These are phyloP conservation scores for Nycticebus coucang DNA, from an alignment of 2,113 vertebrate species.

Conservation along the genomic window DNA sequence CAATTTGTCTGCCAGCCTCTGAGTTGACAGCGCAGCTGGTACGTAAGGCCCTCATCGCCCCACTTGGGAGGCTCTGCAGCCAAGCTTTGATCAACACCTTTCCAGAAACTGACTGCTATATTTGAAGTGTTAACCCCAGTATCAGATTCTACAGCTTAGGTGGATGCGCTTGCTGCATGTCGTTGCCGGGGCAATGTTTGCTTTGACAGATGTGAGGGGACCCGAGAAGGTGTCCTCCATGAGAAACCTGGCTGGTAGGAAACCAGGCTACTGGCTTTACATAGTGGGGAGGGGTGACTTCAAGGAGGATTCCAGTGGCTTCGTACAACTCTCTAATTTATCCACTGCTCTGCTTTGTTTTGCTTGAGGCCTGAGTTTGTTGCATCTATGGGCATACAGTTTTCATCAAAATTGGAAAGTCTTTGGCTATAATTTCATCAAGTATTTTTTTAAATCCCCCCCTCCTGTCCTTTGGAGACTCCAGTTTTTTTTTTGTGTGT, in stretches of 20 bases:
- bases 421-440: not conserved
- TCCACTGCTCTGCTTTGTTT: not conserved
- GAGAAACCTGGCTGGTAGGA: not conserved
- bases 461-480: not conserved
- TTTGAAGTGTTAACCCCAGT: not conserved
- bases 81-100: not conserved
- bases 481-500: not conserved
- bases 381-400: not conserved
- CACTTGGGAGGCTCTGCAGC: not conserved
- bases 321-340: not conserved
- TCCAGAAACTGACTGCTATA: not conserved
- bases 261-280: not conserved
- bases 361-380: not conserved
- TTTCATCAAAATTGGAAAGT: not conserved
- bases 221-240: not conserved
- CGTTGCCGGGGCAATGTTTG: not conserved
- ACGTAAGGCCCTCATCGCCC: not conserved
- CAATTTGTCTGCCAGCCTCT: not conserved
- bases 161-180: not conserved
- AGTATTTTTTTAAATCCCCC: not conserved
- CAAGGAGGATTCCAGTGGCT: not conserved
- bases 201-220: not conserved
- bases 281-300: not conserved
- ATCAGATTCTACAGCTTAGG: constrained; percentile 19
- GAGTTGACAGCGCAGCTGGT: not conserved